Conservation (phyloP, 2,113 vertebrate species). For the Platysteira castanea region DNA sequence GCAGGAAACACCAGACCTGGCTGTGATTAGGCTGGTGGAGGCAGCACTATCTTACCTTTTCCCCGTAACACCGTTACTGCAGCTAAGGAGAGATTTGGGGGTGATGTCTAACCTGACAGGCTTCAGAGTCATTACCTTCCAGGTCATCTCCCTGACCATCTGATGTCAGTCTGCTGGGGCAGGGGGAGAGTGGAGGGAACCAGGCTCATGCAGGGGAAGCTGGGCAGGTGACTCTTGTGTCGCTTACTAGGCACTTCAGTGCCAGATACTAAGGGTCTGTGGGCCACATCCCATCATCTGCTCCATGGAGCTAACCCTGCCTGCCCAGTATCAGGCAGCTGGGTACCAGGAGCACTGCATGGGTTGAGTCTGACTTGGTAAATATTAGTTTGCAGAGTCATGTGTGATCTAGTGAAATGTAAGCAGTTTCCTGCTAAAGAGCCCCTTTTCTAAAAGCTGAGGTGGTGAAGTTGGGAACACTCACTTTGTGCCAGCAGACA, state of each 20-base stretch:
- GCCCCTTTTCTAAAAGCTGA: neutral
- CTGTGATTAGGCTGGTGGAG: neutral
- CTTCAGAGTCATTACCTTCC: neutral
- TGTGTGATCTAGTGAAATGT: neutral
- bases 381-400: neutral
- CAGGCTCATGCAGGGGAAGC: rapidly evolving
- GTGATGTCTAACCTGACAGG: neutral
- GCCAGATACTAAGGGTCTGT: neutral
- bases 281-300: rapidly evolving
- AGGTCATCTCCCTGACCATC: neutral
- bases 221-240: neutral
- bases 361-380: neutral
- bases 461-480: neutral
- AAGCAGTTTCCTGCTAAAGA: neutral
- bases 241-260: neutral
- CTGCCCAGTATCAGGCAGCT: neutral
- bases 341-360: rapidly evolving
- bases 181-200: neutral
- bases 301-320: neutral
- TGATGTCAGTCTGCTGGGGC: neutral
- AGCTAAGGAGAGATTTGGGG: neutral
- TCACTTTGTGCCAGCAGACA: neutral
- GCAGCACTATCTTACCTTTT: neutral
- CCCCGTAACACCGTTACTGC: rapidly evolving
- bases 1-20: neutral